Base-by-base conservation (phyloP, 2,797 vertebrate genomes). In the Buphagus erythrorhynchus region DNA sequence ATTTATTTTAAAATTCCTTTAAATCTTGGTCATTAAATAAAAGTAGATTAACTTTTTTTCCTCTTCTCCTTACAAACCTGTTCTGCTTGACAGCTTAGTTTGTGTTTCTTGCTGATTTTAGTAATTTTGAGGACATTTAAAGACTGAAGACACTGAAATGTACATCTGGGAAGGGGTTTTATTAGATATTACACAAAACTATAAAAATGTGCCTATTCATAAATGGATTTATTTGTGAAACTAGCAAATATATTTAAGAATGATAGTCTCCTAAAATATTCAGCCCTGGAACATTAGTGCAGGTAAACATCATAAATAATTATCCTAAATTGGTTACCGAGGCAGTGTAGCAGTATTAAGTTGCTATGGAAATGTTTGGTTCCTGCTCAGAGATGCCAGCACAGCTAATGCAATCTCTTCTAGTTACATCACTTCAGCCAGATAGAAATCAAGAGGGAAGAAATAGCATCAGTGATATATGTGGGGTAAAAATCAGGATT, bases 351-450 rank as follows among this genome's bases (percentile, higher is more conserved):
- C 57, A 78, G 35, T 66, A 91, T 85, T 59, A 93, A 57, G 82
- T 97, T 97, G 87, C 94, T 91, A 94, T 96, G 95, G 93, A 95
- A 95, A 97, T 96, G 43, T 90, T 88, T 82, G 31, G 55, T 86
- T 76, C 79, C 40, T 88, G 46, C 63, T 94, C 59, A 65, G 68
- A 67, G 51, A 88, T 59, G 40, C 82, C 48, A 89, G 54, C 35
- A 78, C 46, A 49, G 26, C 38, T 92, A 86, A 93, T 79, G 35
- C 35, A 91, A 65, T 73, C 45, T 85, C 25, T 78, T 78, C 43
- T 45, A 22, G 48, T 63, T 93, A 22, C 46, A 67, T 35, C 66
- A 45, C 11, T 67, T 54, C 21, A 81, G 25, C 35, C 51, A 85
- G 76, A 82, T 26, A 72, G 40, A 90, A 90, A 48, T 40, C 15